Percentiles rank a stretch among this genome's conserved stretches.
phyloP scores from a whole-genome alignment of 2,888 invertebrate species.

The Metopia argyrocephala region DNA sequence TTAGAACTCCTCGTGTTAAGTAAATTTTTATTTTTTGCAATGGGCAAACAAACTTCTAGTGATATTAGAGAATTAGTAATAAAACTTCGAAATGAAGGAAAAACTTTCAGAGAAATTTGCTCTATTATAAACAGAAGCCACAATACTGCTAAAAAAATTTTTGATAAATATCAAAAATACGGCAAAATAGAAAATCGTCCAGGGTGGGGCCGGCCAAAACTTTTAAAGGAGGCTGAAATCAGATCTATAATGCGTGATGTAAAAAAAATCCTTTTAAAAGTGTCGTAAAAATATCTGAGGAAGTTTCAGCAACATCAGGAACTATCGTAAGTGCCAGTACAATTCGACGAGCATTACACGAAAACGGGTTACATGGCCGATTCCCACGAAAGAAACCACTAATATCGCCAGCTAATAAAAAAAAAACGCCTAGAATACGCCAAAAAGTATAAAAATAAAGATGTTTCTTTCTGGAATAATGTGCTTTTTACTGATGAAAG shows the following conservation, averaged over 20 bases:
- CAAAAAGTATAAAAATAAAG: slow-evolving; percentile 1
- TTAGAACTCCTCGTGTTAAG: background rate
- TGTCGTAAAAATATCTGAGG: slow-evolving; percentile 13
- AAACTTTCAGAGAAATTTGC: background rate
- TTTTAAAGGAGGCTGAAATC: slow-evolving; percentile 11
- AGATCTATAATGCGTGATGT: slow-evolving; percentile 24
- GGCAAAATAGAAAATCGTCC: background rate
- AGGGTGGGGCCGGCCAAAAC: slow-evolving; percentile 12
- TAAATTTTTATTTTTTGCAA: background rate
- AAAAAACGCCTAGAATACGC: too few relatives aligned
- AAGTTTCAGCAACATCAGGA: background rate
- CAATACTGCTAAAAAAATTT: background rate
- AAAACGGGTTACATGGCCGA: slow-evolving; percentile 4
- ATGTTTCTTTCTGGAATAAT: slow-evolving; percentile 10
- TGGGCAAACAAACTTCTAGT: background rate
- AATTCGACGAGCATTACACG: slow-evolving; percentile 3
- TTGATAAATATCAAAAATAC: background rate
- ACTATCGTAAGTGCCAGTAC: slow-evolving; percentile 15
- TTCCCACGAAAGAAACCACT: slow-evolving; percentile 2
- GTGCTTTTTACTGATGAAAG: background rate
- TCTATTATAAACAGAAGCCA: background rate
- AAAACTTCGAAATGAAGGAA: background rate
- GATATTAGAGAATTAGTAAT: background rate
- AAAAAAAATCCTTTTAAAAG: slow-evolving; percentile 20
- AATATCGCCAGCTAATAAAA: slow-evolving; percentile 1